These are phyloP conservation scores for Xenops minutus DNA, from an alignment of 2,797 vertebrate genomes.

Conservation along the genomic window DNA sequence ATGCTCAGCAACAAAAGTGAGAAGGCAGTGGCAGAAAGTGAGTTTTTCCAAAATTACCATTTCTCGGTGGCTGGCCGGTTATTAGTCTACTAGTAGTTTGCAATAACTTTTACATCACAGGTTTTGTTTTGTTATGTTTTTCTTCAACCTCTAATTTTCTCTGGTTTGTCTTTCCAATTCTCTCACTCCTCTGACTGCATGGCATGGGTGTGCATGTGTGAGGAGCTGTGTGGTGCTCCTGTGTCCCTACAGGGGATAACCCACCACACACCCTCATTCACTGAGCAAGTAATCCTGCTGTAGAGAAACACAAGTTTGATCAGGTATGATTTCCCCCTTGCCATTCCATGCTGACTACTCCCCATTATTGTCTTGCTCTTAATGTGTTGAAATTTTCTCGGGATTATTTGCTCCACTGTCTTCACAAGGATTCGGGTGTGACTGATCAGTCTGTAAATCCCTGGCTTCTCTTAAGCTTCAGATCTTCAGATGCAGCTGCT, in stretches of 20 bases:
- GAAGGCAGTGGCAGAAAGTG: neutral
- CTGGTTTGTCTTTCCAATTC: neutral
- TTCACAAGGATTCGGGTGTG: neutral
- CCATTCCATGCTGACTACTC: neutral
- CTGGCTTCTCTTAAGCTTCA: neutral
- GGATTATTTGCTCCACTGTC: neutral
- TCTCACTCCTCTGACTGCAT: neutral
- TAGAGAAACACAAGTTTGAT: neutral
- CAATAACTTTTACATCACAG: neutral
- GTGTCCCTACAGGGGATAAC: neutral
- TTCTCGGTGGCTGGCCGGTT: neutral
- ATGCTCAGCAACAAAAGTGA: neutral
- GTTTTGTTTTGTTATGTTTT: neutral
- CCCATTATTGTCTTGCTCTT: neutral
- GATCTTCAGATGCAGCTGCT: neutral
- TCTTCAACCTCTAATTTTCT: neutral
- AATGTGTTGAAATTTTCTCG: neutral
- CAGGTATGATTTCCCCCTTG: neutral
- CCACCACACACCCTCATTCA: accelerated
- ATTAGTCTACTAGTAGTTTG: neutral
- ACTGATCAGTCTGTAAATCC: neutral
- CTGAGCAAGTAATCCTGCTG: neutral
- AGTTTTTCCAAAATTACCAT: neutral
- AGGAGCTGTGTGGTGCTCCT: neutral
- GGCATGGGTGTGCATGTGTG: accelerated